These are phyloP conservation scores for Pithys albifrons DNA, from an alignment of 2,113 vertebrate species.

Conservation along the genomic window DNA sequence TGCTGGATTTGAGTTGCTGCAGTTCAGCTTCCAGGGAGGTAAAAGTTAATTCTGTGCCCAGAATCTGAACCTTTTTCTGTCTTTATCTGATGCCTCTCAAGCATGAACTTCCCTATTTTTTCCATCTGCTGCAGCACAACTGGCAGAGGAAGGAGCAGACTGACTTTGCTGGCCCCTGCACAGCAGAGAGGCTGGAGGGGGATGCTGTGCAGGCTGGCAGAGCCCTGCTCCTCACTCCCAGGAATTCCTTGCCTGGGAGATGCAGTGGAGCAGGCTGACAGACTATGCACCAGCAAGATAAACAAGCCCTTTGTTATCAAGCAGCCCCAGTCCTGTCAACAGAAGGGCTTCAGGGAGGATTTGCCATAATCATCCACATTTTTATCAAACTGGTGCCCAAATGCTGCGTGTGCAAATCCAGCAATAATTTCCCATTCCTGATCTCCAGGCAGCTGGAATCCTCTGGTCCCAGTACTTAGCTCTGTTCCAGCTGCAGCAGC, in stretches of 20 bases:
- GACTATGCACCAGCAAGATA: conserved; percentile 5
- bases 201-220: background rate
- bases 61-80: background rate
- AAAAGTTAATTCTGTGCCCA: background rate
- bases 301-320: conserved; percentile 33
- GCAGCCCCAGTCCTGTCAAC: background rate
- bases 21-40: background rate
- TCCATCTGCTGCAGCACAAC: background rate
- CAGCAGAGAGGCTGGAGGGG: background rate
- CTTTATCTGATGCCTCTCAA: conserved; percentile 25
- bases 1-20: background rate
- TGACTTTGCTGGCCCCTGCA: background rate
- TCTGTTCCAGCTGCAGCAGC: background rate
- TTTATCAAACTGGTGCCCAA: background rate
- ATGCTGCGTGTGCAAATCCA: background rate
- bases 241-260: conserved; percentile 13
- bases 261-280: background rate
- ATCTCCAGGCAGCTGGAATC: background rate
- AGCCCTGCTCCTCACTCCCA: background rate
- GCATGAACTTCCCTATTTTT: conserved; percentile 16
- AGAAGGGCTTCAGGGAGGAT: background rate
- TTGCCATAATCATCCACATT: background rate
- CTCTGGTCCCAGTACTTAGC: background rate
- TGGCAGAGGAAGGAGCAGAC: background rate
- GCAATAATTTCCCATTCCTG: background rate